Base-by-base conservation (phyloP, 2,888 invertebrate species). In the Parasteatoda lunata region DNA sequence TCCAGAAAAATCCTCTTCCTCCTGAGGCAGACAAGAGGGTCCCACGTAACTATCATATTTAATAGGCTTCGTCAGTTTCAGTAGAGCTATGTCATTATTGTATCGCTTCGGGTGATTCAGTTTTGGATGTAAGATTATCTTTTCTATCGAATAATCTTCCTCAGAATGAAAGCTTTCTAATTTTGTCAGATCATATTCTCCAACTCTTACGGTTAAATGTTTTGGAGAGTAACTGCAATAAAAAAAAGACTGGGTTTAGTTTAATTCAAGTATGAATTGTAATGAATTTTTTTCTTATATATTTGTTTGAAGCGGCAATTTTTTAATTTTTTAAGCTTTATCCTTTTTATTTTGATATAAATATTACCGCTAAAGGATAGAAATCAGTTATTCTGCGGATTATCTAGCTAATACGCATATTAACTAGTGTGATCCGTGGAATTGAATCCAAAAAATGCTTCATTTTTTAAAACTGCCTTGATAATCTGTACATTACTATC, bases 11-110 rank as follows among this genome's bases (percentile, higher is more conserved):
- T 82, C 76, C 2, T 52, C 70, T 0, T 68, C 68, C 2, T 59
- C 11, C 2, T 81, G 70, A 0, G 96, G 95, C 3, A 97, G 93
- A 91, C 97, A 97, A 11, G 95, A 95, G 1, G 97, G 97, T 90
- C 94, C 93, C 11, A 96, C 94, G 82, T 93, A 93, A n/a, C 94
- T 93, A 8, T 94, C 94, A 95, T 95, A 97, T 64, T 91, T 91
- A 13, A 97, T 93, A 84, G 94, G 94, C 8, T 90, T 89, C 8
- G 88, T 79, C 11, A 97, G 93, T 91, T 95, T 95, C 69, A 97
- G 91, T 13, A 97, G 93, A 3, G 97, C 97, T 89, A 96, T 94
- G 91, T 96, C 95, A 91, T 89, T 89, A 68, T 89, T 89, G 77
- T 89, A 89, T 8, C 85, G 82, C 66, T 66, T 82, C n/a, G 89